These are phyloP conservation scores for Mantis religiosa DNA, from an alignment of 2,888 invertebrate genomes.

Conservation along the genomic window DNA sequence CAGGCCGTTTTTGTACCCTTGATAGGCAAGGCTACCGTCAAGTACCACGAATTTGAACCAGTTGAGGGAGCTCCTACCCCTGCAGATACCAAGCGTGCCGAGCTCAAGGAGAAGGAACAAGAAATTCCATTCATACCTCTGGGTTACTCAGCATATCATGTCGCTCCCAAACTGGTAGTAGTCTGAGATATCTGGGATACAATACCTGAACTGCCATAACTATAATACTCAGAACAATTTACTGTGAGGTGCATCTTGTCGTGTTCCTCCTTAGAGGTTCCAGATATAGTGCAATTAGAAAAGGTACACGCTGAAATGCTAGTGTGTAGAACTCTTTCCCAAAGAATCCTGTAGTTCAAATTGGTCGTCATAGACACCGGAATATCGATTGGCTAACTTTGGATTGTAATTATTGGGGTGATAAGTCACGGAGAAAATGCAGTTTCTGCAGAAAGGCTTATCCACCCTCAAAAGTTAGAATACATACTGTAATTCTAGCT, in stretches of 20 bases:
- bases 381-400: not conserved
- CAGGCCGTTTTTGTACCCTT: not conserved
- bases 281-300: not conserved
- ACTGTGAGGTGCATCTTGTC: not conserved
- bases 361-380: not conserved
- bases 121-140: not conserved
- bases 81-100: conserved; percentile 21
- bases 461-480: not conserved
- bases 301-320: not conserved
- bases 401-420: not conserved
- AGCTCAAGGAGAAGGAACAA: conserved; percentile 22
- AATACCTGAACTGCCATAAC: not conserved
- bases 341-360: not conserved
- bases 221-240: not conserved
- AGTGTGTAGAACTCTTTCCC: not conserved
- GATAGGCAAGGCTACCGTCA: conserved; percentile 24
- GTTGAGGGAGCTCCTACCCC: conserved; percentile 16
- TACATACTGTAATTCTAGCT: not conserved
- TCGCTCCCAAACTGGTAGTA: not conserved
- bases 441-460: not conserved
- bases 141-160: not conserved
- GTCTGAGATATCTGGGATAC: not conserved
- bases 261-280: not conserved
- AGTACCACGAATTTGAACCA: conserved; percentile 29
- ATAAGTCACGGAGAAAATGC: not conserved